Base-by-base conservation (phyloP, 2,113 vertebrate species). In the Megaleporinus macrocephalus region DNA sequence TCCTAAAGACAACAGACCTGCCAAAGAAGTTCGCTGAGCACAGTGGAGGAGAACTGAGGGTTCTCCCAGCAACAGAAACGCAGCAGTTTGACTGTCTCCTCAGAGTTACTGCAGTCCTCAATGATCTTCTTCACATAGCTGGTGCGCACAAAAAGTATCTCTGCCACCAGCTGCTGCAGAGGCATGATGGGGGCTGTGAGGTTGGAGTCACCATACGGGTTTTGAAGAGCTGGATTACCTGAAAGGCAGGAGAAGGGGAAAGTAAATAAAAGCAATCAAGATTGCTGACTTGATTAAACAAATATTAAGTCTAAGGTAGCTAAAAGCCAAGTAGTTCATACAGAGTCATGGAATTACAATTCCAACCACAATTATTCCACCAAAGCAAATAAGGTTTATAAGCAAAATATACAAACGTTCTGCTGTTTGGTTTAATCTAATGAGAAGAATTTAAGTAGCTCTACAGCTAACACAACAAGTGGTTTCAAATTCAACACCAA, bases 121-220 rank as follows among this genome's bases (percentile, higher is more conserved):
- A 98, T 98, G 77, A 99, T 98, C 95, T 99, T 99, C 94, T 99
- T 99, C 89, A 99, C 97, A 1, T 99, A 99, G 92, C 97, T 98
- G 78, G 98, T 97, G 93, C 97, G 95, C 86, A 98, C 98, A 91
- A 98, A 98, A 89, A 99, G 92, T 90, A 98, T 97, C 85, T 99
- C 98, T 65, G 95, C 96, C 91, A 99, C 97, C 44, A 97, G 95
- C 92, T 97, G 98, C 91, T 99, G 97, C 89, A 99, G 94, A 81
- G 96, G 94, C 97, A 99, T 98, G 92, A 99, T 97, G 68, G 97
- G 96, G 29, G 96, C 92, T 5, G 97, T 95, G 89, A 99, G 95
- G 88, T 96, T 98, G 88, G 96, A 92, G 93, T 99, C 97, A 53
- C 97, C 97, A 0, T 97, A 99, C 15, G 97, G 98, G 89, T 98